Conservation (phyloP, 2,888 invertebrate species). For the Crepidodera aurea region DNA sequence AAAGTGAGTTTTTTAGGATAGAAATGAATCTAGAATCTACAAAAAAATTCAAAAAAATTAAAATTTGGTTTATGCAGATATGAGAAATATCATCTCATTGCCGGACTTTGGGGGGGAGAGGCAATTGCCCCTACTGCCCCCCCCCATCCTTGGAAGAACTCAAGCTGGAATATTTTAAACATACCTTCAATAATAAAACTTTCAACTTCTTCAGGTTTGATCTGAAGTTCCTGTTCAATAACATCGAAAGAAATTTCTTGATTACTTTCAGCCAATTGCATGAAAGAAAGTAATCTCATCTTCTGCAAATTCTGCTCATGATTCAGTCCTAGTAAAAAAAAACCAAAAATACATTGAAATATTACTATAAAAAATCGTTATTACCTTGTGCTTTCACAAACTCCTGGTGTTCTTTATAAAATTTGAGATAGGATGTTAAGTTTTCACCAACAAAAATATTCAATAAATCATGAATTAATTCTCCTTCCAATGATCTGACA, state of each 20-base stretch:
- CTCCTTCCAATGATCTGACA: conserved; percentile 93
- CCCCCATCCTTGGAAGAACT: too few relatives aligned
- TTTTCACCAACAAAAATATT: conserved; percentile 96
- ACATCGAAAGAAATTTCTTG: conserved; percentile 93
- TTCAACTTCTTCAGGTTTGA: conserved; percentile 89
- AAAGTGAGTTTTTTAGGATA: too few relatives aligned
- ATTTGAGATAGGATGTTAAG: conserved; percentile 88
- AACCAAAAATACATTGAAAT: background rate
- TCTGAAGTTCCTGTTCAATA: conserved; percentile 87
- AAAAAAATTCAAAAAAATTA: too few relatives aligned
- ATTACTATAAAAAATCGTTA: background rate
- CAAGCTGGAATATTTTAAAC: too few relatives aligned
- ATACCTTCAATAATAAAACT: conserved; percentile 94
- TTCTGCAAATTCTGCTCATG: conserved; percentile 96
- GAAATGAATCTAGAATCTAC: too few relatives aligned
- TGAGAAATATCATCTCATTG: too few relatives aligned
- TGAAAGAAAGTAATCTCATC: conserved; percentile 95
- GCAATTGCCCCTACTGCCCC: too few relatives aligned
- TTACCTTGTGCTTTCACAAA: conserved; percentile 81
- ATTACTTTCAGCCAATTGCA: conserved; percentile 95
- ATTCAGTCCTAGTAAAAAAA: conserved; percentile 65
- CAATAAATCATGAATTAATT: conserved; percentile 91
- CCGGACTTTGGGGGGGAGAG: too few relatives aligned
- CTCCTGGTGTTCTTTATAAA: conserved; percentile 91
- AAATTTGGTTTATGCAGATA: too few relatives aligned